phyloP scores from a whole-genome alignment of 2,113 vertebrate genomes.

The Pipa parva region DNA sequence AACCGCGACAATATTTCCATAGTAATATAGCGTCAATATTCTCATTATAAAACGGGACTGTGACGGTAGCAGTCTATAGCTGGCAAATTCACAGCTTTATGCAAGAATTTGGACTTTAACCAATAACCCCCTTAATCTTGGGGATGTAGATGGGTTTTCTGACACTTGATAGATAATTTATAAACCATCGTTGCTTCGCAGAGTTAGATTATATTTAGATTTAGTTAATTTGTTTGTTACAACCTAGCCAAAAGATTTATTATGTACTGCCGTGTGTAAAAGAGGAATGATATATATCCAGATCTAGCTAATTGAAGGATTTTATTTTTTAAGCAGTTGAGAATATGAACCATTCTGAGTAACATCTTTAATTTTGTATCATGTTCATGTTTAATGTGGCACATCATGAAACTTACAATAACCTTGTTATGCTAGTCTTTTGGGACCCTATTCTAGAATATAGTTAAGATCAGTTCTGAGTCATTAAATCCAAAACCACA shows the following conservation, averaged over 20 bases:
- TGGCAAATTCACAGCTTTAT: too few relatives aligned
- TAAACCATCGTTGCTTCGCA: constrained; percentile 10
- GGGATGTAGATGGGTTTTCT: neutral
- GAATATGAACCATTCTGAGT: neutral
- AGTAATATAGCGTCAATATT: too few relatives aligned
- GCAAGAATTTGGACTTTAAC: neutral
- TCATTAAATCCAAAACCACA: constrained; percentile 5
- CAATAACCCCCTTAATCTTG: neutral
- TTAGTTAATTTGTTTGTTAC: constrained; percentile 21
- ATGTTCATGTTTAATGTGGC: constrained; percentile 17
- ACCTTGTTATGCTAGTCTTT: constrained; percentile 9
- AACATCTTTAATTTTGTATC: neutral
- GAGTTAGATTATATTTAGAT: constrained; percentile 35
- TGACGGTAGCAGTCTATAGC: too few relatives aligned
- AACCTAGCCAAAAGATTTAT: constrained; percentile 32
- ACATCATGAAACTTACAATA: constrained; percentile 1
- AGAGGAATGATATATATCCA: constrained; percentile 6
- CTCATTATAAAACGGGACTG: too few relatives aligned
- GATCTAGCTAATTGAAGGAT: constrained; percentile 1
- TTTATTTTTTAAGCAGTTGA: neutral
- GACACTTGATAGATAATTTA: constrained; percentile 31
- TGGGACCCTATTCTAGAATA: constrained; percentile 6
- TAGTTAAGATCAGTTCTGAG: neutral
- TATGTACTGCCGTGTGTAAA: neutral
- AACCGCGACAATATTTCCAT: too few relatives aligned